A percentile compares a stretch with the other conserved stretches of the same genome.
These are phyloP conservation scores for Drosophila prosaltans DNA, from an alignment of 1,140 invertebrate genomes.

Conservation along the genomic window DNA sequence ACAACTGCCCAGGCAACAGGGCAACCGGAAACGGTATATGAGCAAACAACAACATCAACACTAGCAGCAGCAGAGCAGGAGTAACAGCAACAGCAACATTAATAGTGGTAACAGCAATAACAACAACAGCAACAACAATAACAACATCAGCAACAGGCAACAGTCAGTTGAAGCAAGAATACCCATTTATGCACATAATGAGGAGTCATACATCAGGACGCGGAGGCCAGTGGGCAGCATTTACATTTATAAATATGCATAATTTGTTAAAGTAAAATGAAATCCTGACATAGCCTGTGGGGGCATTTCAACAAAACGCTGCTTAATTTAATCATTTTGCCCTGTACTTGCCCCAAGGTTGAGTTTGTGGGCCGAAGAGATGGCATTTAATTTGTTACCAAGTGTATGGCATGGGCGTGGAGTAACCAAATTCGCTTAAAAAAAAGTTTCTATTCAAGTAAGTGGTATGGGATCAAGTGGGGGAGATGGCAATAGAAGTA, in stretches of 20 bases:
- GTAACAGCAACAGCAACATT: not conserved
- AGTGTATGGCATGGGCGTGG: not conserved
- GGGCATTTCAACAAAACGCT: slow-evolving; percentile 27
- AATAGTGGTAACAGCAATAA: not conserved
- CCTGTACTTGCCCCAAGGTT: slow-evolving; percentile 10
- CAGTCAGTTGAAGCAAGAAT: slow-evolving; percentile 41
- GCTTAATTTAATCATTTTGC: slow-evolving; percentile 76
- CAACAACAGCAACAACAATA: not conserved
- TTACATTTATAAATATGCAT: slow-evolving; percentile 72
- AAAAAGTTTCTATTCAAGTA: slow-evolving; percentile 15
- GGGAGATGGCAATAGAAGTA: slow-evolving; percentile 13
- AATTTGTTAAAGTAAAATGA: slow-evolving; percentile 65
- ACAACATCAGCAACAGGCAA: slow-evolving; percentile 53
- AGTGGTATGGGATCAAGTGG: not conserved
- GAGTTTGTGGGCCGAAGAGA: slow-evolving; percentile 33
- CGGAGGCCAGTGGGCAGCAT: slow-evolving; percentile 44
- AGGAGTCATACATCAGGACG: slow-evolving; percentile 61
- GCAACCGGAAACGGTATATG: slow-evolving; percentile 11
- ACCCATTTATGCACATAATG: slow-evolving; percentile 71
- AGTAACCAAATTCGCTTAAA: slow-evolving; percentile 22
- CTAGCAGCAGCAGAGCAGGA: not conserved
- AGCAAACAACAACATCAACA: slow-evolving; percentile 3
- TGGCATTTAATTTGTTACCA: slow-evolving; percentile 55
- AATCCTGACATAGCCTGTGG: slow-evolving; percentile 49
- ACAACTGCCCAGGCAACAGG: not conserved